Evolutionary conservation across 2,113 vertebrate genomes (phyloP), one percentile per base, ranked within the genome.

Genomic region (Lasiurus borealis): DNA sequence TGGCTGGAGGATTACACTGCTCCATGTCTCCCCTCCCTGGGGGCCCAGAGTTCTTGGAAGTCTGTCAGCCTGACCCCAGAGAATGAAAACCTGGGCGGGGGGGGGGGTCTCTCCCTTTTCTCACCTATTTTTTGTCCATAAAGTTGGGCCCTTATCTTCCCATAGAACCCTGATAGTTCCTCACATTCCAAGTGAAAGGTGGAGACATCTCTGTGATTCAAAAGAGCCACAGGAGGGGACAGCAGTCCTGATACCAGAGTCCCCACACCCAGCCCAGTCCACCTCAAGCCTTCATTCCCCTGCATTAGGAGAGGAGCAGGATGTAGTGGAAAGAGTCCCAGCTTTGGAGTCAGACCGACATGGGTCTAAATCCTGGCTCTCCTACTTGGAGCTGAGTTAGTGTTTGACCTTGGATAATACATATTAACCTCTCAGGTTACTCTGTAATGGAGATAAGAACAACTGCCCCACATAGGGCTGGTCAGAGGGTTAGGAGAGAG

Each of bases 361-460:
- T 69, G 27, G 4, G 36, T 91, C 94, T 91, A 91, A 92, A 91
- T 87, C n/a, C 52, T 75, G n/a, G 23, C 48, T 66, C 69, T 85
- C 9, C 27, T 27, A 34, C 40, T 92, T 62, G 75, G 8, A 85
- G 50, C 29, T 62, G 71, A 12, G 13, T 76, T 71, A 23, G 15
- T 76, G 50, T 93, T 85, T 85, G 50, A 73, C 78, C 40, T 73
- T 91, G 21, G 19, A 25, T 66, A 84, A 94, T 69, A 88, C 12
- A 85, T 18, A 85, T 59, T 85, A 92, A 66, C 34, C 44, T 84
- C 73, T 93, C 6, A 2, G 27, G 64, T 95, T 87, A 91, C 85
- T 88, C 7, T 75, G 44, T 81, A 80, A 88, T 68, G 11, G 46
- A 85, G 4, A 84, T 34, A 75, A 88, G 44, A 68, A 64, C 23